Base-by-base conservation (phyloP, 2,113 vertebrate genomes). In the Eolophus roseicapilla region DNA sequence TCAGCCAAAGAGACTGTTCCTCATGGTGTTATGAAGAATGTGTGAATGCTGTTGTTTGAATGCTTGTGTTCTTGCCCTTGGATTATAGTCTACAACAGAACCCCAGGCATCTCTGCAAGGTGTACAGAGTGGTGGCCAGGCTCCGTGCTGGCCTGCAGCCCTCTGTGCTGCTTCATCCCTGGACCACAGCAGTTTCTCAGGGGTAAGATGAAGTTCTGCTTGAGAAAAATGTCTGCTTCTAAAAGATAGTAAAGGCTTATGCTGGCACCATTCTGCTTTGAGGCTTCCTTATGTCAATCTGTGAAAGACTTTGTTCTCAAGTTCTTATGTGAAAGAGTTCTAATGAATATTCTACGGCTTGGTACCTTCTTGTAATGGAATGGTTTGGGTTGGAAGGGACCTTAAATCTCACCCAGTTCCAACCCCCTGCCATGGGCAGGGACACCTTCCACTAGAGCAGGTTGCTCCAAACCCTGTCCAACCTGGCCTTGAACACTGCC, bases 191-290 rank as follows among this genome's bases (percentile, higher is more conserved):
- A 37, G 13, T 67, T 91, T 44, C 77, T 71, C 7, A 14, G 25
- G 47, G 41, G 14, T 27, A 53, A 33, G 62, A n/a, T 29, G 17
- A 84, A 63, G 50, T 31, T 41, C 55, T 82, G 49, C 59, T 28
- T 37, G 63, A 60, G 87, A 52, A 65, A 27, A 31, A 24, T 68
- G 8, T 17, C 46, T 49, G n/a, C 67, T 85, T 65, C 53, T 80
- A 12, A 67, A 81, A 86, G 52, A 28, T 10, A 35, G 23, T 17
- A 10, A 46, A 75, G 37, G 15, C 55, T 80, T 80, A 13, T 27
- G 41, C 46, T 59, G 37, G 69, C 13, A 6, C 31, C 0, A 0
- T 78, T 84, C 28, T 2, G 3, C 76, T 43, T 71, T 52, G 44
- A 80, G 47, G 13, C 28, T 89, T 82, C 50, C 20, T 86, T 63